Percentiles rank a stretch among this genome's conserved stretches.
These are phyloP conservation scores for Salminus brasiliensis DNA, from an alignment of 2,113 vertebrate genomes.

Conservation along the genomic window DNA sequence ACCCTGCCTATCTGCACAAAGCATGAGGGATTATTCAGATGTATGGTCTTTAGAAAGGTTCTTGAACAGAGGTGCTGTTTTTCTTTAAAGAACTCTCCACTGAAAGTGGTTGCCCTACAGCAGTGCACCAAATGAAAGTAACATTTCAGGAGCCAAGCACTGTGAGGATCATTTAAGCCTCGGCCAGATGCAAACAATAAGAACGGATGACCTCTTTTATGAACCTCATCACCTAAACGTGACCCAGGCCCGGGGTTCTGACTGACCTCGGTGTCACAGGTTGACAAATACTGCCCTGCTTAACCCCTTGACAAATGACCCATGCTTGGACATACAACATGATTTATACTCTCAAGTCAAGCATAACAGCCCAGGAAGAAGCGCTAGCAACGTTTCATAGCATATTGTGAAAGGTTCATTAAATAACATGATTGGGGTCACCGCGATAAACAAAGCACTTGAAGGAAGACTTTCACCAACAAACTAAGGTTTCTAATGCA, in stretches of 20 bases:
- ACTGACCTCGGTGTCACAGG: constrained; percentile 75
- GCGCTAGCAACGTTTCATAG: constrained; percentile 13
- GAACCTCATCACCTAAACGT: constrained; percentile 69
- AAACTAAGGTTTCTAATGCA: no score
- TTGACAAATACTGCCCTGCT: constrained; percentile 71
- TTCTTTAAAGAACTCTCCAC: no score
- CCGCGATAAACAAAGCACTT: constrained; percentile 7
- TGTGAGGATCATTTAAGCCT: constrained; percentile 62
- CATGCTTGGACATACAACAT: constrained; percentile 65
- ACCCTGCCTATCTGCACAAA: no score
- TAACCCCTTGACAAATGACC: constrained; percentile 71
- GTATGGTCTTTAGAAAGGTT: no score
- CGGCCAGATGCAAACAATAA: constrained; percentile 62
- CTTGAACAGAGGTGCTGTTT: no score
- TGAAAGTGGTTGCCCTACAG: no score
- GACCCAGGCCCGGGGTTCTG: constrained; percentile 55
- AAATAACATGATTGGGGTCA: neutral
- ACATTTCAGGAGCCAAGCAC: no score
- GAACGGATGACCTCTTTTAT: constrained; percentile 62
- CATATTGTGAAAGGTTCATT: neutral
- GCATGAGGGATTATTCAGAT: no score
- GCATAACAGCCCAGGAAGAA: constrained; percentile 44
- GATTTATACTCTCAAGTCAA: constrained; percentile 68
- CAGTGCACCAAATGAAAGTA: no score
- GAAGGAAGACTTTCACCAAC: neutral